Conservation (phyloP, 2,797 vertebrate species). For the Scyliorhinus canicula region DNA sequence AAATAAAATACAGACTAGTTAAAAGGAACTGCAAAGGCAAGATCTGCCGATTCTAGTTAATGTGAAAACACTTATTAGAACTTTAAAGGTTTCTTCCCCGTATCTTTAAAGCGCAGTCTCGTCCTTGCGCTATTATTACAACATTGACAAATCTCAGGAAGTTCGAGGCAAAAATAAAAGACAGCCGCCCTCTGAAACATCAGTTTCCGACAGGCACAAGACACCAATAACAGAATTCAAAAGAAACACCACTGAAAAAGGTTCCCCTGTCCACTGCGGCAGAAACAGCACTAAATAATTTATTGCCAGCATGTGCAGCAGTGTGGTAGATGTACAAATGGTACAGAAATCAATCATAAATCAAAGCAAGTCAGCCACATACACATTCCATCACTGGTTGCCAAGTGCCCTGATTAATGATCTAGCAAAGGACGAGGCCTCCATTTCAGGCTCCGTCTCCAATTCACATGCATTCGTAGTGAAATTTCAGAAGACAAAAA, state of each 20-base stretch:
- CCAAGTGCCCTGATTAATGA: background rate
- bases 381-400: background rate
- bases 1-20: background rate
- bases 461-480: background rate
- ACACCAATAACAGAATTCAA: background rate
- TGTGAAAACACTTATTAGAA: background rate
- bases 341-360: background rate
- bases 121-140: background rate
- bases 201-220: background rate
- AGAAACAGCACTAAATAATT: background rate
- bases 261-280: background rate
- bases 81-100: background rate
- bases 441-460: background rate
- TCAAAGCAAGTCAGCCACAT: background rate
- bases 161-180: background rate
- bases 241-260: background rate
- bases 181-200: background rate
- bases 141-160: background rate
- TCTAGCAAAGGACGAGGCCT: background rate
- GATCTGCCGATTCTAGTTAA: background rate
- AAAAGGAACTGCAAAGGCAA: background rate
- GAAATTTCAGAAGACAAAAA: background rate
- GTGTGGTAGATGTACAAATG: background rate
- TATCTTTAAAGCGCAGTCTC: too few relatives aligned
- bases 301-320: background rate